Percentiles rank a stretch among this genome's conserved stretches.
Conservation (phyloP, 2,888 invertebrate genomes). For the Rhingia campestris region DNA sequence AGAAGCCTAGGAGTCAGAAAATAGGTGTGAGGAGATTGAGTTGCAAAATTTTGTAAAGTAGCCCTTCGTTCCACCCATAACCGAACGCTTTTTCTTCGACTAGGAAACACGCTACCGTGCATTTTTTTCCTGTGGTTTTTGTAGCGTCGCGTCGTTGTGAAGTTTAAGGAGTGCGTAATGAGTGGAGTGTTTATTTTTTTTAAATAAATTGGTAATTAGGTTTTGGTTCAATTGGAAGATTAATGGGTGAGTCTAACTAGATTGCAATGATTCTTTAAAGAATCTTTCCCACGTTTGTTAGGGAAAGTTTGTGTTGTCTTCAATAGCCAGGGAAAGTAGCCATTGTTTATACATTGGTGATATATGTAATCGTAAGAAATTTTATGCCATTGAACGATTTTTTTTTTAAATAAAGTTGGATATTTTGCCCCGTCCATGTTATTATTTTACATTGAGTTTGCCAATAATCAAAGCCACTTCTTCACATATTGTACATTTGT, state of each 20-base stretch:
- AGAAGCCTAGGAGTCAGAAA: too few species aligned
- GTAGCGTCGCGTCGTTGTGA: background rate
- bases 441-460: too few species aligned
- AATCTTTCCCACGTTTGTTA: slow-evolving; percentile 25
- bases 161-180: slow-evolving; percentile 10
- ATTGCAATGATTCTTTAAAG: slow-evolving; percentile 7
- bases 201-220: slow-evolving; percentile 16
- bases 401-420: too few species aligned
- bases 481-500: too few species aligned
- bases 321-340: too few species aligned
- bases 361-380: background rate
- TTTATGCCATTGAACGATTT: too few species aligned
- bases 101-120: slow-evolving; percentile 23
- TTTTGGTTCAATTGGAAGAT: slow-evolving; percentile 14
- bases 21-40: slow-evolving; percentile 11
- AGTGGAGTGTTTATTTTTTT: too few species aligned
- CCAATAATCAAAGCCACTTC: too few species aligned
- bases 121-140: too few species aligned
- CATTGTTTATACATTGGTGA: background rate
- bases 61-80: slow-evolving; percentile 9
- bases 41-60: slow-evolving; percentile 26
- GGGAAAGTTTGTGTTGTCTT: slow-evolving; percentile 19
- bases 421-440: too few species aligned
- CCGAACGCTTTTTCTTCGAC: slow-evolving; percentile 15
- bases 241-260: background rate